Evolutionary conservation across 2,113 vertebrate species (phyloP), one percentile per base, ranked within the genome.

Genomic region (Empidonax traillii): DNA sequence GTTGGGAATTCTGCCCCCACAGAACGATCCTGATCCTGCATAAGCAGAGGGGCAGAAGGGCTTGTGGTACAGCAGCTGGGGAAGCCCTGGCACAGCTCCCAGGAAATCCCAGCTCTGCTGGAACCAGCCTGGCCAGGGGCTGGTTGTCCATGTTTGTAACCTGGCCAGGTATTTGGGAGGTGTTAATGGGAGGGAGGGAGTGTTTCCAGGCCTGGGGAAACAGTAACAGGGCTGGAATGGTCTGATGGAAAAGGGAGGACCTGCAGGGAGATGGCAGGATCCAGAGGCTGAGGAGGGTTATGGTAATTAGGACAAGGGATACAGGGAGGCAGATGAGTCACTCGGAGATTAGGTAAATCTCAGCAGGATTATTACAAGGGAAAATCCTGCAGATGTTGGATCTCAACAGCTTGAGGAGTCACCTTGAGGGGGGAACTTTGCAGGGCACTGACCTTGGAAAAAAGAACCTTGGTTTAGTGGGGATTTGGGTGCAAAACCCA

Each of bases 321-420:
- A 8, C 43, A 28, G 43, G 56, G 86, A 87, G 73, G 63, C 31
- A 24, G 20, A 35, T 92, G 86, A 95, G 73, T 94, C 92, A 92
- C 89, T 62, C 1, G 4, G 85, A 94, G 94, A 87, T 94, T 90
- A 90, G 73, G 68, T 52, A 92, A 90, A 92, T 92, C 94, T 66
- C 86, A 69, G 63, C 63, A 58, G 89, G 89, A 92, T 95, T 87
- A 92, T 77, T 63, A 16, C 8, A 71, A 55, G 73, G 63, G 92
- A 72, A 94, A 94, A 95, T 92, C 92, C 92, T 90, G 58, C 85
- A 56, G 86, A 80, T 90, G 86, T 24, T 87, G 77, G 62, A 66
- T 65, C 83, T 92, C 86, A 76, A 9, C 82, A 63, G 89, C 89
- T 72, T 87, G 62, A 75, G 73, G 20, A 94, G 73, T 90, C 92